phyloP scores from a whole-genome alignment of 1,140 invertebrate genomes.

The Rhizoglyphus robini region DNA sequence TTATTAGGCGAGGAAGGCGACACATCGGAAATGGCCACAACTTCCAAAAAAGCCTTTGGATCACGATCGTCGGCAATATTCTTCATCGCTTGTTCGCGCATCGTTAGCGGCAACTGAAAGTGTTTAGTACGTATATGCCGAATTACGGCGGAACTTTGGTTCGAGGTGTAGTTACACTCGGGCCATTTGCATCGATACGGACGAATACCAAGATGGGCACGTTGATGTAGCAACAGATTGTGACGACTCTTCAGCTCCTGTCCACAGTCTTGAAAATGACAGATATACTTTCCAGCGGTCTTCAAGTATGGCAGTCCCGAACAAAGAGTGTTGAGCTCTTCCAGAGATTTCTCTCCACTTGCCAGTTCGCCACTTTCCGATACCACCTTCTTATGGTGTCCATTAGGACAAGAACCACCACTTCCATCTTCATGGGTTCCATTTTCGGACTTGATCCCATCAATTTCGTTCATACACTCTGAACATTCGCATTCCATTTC shows the following conservation, averaged over 20 bases:
- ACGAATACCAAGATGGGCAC: constrained; percentile 4
- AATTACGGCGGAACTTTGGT: constrained; percentile 7
- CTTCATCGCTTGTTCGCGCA: not conserved
- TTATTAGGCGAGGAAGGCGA: too few species aligned
- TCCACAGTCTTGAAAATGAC: not conserved
- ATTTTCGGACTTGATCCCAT: not conserved
- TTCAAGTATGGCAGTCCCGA: not conserved
- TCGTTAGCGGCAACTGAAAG: not conserved
- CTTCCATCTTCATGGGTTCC: not conserved
- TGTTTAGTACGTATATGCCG: constrained; percentile 4
- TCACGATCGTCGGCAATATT: constrained; percentile 2
- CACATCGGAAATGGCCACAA: too few species aligned
- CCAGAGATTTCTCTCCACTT: not conserved
- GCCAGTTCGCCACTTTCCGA: not conserved
- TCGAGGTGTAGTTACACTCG: not conserved
- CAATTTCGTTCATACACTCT: not conserved
- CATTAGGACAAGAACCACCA: not conserved
- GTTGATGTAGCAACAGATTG: constrained; percentile 8
- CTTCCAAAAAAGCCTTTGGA: not conserved
- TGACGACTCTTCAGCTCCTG: not conserved
- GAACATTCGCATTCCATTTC: not conserved
- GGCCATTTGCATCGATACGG: constrained; percentile 10
- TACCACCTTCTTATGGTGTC: not conserved
- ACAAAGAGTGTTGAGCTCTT: not conserved
- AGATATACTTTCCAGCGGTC: not conserved